Base-by-base conservation (phyloP, 2,797 vertebrate species). In the Alcedo atthis region DNA sequence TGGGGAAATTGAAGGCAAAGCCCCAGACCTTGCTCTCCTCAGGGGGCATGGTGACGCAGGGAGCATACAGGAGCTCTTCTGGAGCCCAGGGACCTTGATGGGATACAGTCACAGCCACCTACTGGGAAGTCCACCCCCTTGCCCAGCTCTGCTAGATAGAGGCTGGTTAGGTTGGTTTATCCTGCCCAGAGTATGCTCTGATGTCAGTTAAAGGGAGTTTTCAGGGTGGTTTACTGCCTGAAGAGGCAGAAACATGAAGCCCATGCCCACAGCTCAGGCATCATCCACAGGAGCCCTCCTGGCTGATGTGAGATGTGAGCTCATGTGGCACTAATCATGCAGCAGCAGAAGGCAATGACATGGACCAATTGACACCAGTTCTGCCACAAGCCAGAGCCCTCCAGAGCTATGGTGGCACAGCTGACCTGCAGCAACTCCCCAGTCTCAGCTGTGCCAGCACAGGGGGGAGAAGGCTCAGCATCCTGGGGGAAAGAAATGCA, bases 381-480 rank as follows among this genome's bases (percentile, higher is more conserved):
- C 32, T 76, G 76, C 37, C 82, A 53, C 54, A n/a, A 20, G 15
- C 12, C 74, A 71, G 53, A 63, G 61, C 3, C 11, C 33, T 37
- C 43, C 13, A 57, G 33, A 58, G 11, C 37, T 54, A 22, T 0
- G 1, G 26, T 4, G 49, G 7, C 83, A 42, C 12, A 70, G 43
- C 17, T 42, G 48, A 30, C 16, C 45, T 69, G 15, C 15, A 49
- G 55, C 59, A 51, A n/a, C 1, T 15, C 49, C 35, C 0, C 2
- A 10, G 9, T 4, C 21, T 28, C 33, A 62, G 18, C 9, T 37
- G 5, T 22, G 68, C 58, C 2, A 1, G 10, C 0, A 2, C 10
- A 26, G 45, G 9, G 7, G 6, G 4, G 10, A 1, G 4, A 80
- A 55, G n/a, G 15, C 9, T 46, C 1, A 0, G 30, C 1, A 0